Base-by-base conservation (phyloP, 2,797 vertebrate genomes). In the Yasuhikotakia modesta region DNA sequence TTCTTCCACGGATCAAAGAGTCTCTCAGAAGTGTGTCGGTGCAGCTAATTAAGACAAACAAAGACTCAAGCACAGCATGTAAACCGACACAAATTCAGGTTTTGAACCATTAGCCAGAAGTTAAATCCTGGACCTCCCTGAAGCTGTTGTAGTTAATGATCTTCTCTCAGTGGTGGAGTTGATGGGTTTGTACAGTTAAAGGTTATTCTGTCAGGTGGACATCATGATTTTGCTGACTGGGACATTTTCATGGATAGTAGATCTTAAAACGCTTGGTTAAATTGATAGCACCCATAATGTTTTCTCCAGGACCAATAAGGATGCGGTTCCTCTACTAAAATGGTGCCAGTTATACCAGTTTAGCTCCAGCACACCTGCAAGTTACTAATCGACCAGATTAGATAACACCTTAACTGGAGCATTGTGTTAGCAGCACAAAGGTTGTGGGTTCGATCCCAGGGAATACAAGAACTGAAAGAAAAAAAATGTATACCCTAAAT, bases 1-100 rank as follows among this genome's bases (percentile, higher is more conserved):
- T 70, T 82, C 61, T 16, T 57, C 32, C 70, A 45, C n/a, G 35
- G 67, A 79, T 82, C 77, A 78, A 70, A 82, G 57, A 48, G 61
- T 73, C 70, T 64, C 35, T 24, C 73, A 75, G 52, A 77, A 75
- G 66, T 66, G 30, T 53, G 66, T 75, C 71, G 45, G 27, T 52
- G 58, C 66, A 52, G 63, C 48, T 70, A 69, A 79, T 74, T 66
- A 32, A 27, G 46, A 32, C 35, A 66, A 79, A 35, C 60, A 57
- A 55, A 30, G 45, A 65, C 3, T 74, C 30, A 22, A 17, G 50
- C 39, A 19, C 58, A 24, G 27, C 50, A 22, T 67, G 30, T 64
- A 64, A 78, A 64, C 68, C 30, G 71, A 69, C 57, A 69, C 50
- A 63, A 69, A 76, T 48, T 19, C 74, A 69, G 65, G 53, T 69